phyloP scores from a whole-genome alignment of 2,113 vertebrate species.

The Melierax canorus region DNA sequence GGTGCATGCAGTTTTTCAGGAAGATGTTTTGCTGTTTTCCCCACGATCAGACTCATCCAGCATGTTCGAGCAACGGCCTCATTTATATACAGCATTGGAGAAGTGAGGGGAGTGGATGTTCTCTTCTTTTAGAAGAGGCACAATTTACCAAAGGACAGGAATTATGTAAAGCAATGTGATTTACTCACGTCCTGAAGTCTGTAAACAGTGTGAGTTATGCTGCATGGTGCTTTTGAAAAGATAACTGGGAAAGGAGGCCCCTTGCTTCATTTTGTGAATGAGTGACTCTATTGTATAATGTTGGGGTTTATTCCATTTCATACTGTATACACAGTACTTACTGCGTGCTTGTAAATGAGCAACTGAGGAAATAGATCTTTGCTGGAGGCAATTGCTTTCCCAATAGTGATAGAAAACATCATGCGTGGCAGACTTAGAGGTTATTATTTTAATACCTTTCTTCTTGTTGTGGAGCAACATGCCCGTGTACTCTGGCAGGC shows the following conservation, averaged over 20 bases:
- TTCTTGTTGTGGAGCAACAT: neutral
- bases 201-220: conserved; percentile 21
- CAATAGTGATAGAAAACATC: conserved; percentile 33
- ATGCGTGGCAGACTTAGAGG: neutral
- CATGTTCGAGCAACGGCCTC: neutral
- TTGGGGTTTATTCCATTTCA: conserved; percentile 30
- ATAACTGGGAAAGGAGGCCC: conserved; percentile 2
- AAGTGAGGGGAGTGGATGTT: neutral
- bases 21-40: conserved; percentile 4
- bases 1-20: neutral
- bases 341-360: neutral
- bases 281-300: neutral
- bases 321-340: neutral
- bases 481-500: fast-evolving
- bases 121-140: neutral
- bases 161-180: neutral
- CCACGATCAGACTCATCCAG: neutral
- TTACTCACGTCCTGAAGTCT: neutral
- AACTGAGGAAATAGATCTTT: conserved; percentile 47
- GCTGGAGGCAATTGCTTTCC: conserved; percentile 62
- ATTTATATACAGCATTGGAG: neutral
- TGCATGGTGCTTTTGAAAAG: neutral
- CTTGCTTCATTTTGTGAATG: conserved; percentile 50
- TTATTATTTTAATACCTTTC: conserved; percentile 17
- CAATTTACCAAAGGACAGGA: neutral